These are phyloP conservation scores for Glyphotaelius pellucidus DNA, from an alignment of 2,888 invertebrate genomes.

Conservation along the genomic window DNA sequence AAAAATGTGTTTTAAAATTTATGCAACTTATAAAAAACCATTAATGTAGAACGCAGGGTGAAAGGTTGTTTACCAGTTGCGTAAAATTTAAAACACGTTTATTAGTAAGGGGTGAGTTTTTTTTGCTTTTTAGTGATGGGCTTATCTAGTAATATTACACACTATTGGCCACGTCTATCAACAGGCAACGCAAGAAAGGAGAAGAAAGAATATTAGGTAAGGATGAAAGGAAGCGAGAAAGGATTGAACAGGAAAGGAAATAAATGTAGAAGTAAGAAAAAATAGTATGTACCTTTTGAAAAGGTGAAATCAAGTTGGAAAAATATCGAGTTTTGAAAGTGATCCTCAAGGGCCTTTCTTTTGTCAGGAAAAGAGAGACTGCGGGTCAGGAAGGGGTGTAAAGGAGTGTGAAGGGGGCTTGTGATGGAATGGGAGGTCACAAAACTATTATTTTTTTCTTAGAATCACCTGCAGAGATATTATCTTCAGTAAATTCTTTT, in stretches of 20 bases:
- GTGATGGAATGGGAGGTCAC: background rate
- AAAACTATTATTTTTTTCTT: background rate
- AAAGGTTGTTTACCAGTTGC: too few relatives aligned
- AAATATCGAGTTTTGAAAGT: constrained; percentile 30
- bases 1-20: too few relatives aligned
- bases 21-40: too few relatives aligned
- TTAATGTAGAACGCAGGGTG: too few relatives aligned
- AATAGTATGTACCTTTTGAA: background rate
- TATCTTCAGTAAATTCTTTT: background rate
- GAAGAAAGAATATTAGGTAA: background rate
- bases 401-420: too few relatives aligned
- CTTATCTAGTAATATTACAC: background rate
- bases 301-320: constrained; percentile 16
- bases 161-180: background rate
- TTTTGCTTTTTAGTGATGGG: background rate
- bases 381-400: background rate
- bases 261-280: background rate
- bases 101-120: too few relatives aligned
- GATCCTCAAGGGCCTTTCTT: background rate
- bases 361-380: background rate
- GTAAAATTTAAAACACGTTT: too few relatives aligned
- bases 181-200: constrained; percentile 18
- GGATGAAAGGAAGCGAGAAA: background rate
- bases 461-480: background rate
- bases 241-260: background rate